Percentiles rank a stretch among this genome's conserved stretches.
Conservation (phyloP, 2,888 invertebrate species). For the Cerceris rybyensis region DNA sequence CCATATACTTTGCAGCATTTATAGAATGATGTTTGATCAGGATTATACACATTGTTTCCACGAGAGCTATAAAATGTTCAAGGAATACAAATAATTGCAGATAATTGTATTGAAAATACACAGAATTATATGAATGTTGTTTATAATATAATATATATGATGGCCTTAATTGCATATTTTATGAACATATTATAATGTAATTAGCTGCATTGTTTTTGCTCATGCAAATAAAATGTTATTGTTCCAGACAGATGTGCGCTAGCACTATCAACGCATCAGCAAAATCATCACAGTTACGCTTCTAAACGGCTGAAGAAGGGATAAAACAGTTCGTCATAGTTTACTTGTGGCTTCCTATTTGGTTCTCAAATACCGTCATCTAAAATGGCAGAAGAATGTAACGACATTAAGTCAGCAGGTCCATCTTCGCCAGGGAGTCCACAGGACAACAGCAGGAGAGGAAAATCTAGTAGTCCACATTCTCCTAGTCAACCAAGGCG, state of each 20-base stretch:
- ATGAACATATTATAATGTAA: constrained; percentile 4
- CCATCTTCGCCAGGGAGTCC: constrained; percentile 77
- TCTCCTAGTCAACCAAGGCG: constrained; percentile 83
- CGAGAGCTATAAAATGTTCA: too few species aligned
- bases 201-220: neutral
- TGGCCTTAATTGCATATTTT: too few species aligned
- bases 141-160: neutral
- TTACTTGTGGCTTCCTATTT: constrained; percentile 15
- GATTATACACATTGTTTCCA: too few species aligned
- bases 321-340: constrained; percentile 9
- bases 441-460: constrained; percentile 56
- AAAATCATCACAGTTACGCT: constrained; percentile 26
- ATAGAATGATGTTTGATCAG: too few species aligned
- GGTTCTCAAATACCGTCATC: constrained; percentile 16
- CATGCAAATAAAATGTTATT: constrained; percentile 9
- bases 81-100: too few species aligned
- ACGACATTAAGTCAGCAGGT: constrained; percentile 74
- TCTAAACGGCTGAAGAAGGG: constrained; percentile 31
- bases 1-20: too few species aligned
- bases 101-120: too few species aligned
- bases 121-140: too few species aligned
- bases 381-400: constrained; percentile 77
- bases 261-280: constrained; percentile 21
- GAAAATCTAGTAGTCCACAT: constrained; percentile 83
- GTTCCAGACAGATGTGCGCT: constrained; percentile 54